Percentiles rank a stretch among this genome's conserved stretches.
These are phyloP conservation scores for Lycorma delicatula DNA, from an alignment of 1,140 invertebrate species.

Conservation along the genomic window DNA sequence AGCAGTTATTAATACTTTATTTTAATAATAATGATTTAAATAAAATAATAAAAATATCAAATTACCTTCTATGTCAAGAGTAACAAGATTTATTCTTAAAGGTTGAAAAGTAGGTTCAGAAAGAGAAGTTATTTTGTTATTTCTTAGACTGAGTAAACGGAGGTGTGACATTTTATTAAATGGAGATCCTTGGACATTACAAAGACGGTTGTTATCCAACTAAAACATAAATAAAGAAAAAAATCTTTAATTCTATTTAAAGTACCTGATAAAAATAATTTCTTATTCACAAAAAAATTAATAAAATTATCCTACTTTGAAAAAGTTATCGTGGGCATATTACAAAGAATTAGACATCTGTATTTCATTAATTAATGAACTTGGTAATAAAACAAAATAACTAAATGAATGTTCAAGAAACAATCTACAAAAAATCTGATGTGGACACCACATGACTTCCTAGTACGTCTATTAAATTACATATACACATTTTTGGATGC, in stretches of 20 bases:
- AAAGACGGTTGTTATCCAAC: constrained; percentile 41
- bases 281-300: no score
- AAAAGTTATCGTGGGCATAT: not conserved
- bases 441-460: no score
- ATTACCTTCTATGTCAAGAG: constrained; percentile 75
- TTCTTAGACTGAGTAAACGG: constrained; percentile 64
- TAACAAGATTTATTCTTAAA: constrained; percentile 66
- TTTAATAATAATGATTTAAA: no score
- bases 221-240: constrained; percentile 26
- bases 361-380: no score
- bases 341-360: no score
- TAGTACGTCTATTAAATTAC: no score
- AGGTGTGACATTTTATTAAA: constrained; percentile 75
- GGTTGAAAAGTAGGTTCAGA: constrained; percentile 65
- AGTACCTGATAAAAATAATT: not conserved
- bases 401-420: no score
- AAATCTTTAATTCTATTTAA: no score
- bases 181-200: constrained; percentile 47
- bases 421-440: no score
- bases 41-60: constrained; percentile 8
- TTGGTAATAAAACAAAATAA: no score
- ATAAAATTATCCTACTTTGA: not conserved
- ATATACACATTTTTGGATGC: no score
- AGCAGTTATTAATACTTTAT: no score
- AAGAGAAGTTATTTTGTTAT: constrained; percentile 66